phyloP scores from a whole-genome alignment of 92 coral and sea anemone species.

The Heliopora coerulea region DNA sequence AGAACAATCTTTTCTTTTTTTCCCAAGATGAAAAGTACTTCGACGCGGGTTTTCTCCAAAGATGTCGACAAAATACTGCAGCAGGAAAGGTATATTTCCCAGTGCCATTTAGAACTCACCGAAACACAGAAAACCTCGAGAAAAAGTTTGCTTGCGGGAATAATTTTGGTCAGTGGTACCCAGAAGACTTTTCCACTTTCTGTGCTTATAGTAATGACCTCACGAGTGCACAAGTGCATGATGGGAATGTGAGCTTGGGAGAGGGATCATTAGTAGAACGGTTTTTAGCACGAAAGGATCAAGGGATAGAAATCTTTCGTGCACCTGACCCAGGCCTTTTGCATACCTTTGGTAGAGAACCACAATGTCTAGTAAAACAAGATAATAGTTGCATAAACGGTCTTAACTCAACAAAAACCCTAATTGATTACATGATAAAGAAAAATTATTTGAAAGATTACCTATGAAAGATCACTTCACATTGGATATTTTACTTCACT shows the following conservation, averaged over 20 bases:
- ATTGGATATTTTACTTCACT: no score
- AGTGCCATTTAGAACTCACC: conserved; percentile 64
- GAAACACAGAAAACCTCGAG: conserved; percentile 3
- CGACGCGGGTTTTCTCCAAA: conserved; percentile 70
- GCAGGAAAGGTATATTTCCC: conserved; percentile 83
- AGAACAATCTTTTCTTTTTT: conserved; percentile 69
- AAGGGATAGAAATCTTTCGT: not conserved
- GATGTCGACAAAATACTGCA: conserved; percentile 80
- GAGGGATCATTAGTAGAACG: conserved; percentile 5
- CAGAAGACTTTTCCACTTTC: conserved; percentile 9
- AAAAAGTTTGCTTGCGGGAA: not conserved
- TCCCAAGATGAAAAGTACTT: conserved; percentile 79
- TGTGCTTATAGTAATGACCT: conserved; percentile 26
- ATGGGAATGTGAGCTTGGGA: conserved; percentile 6
- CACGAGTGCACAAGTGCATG: not conserved
- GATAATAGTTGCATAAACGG: not conserved
- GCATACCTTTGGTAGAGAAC: not conserved
- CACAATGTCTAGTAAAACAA: conserved; percentile 2
- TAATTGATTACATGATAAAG: conserved; percentile 18
- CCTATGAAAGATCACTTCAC: not conserved
- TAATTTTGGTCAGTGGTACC: conserved; percentile 12
- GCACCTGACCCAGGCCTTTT: conserved; percentile 36
- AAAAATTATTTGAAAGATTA: conserved; percentile 6
- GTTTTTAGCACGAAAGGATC: conserved; percentile 10
- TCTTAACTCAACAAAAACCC: not conserved